A percentile compares a stretch with the other conserved stretches of the same genome.
phyloP scores from a whole-genome alignment of 2,113 vertebrate species.

The Cathartes aura region DNA sequence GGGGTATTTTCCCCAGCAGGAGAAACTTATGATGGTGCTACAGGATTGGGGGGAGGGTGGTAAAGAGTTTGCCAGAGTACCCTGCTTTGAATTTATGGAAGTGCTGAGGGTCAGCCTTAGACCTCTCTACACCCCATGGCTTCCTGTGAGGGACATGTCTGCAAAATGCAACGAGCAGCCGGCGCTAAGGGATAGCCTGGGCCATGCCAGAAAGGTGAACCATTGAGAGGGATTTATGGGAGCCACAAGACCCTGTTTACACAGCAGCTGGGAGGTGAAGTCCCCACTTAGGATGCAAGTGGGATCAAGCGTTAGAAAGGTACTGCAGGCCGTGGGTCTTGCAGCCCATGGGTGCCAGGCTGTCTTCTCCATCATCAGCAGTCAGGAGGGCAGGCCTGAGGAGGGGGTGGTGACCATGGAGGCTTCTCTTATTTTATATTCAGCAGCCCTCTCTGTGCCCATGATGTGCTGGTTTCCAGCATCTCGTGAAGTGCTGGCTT shows the following conservation, averaged over 20 bases:
- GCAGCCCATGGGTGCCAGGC: not conserved
- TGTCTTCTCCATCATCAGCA: not conserved
- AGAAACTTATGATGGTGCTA: not conserved
- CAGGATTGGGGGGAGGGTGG: accelerated
- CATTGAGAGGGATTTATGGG: not conserved
- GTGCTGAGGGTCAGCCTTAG: not conserved
- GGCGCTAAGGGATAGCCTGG: not conserved
- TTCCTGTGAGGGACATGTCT: not conserved
- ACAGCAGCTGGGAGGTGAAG: not conserved
- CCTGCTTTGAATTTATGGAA: not conserved
- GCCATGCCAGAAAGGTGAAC: not conserved
- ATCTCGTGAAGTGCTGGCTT: not conserved
- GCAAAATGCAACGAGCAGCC: not conserved
- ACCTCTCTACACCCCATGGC: accelerated
- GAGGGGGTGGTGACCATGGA: not conserved
- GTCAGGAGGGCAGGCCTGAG: not conserved
- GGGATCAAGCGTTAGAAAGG: not conserved
- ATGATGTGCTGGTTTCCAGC: not conserved
- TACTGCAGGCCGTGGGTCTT: not conserved
- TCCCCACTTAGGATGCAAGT: not conserved
- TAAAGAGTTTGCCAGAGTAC: not conserved
- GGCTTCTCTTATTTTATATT: not conserved
- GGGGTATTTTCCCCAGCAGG: not conserved
- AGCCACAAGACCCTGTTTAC: not conserved
- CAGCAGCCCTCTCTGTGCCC: not conserved